A percentile compares a stretch with the other conserved stretches of the same genome.
Evolutionary conservation across 2,888 invertebrate genomes (phyloP).

Genomic region (Orthosia gothica): DNA sequence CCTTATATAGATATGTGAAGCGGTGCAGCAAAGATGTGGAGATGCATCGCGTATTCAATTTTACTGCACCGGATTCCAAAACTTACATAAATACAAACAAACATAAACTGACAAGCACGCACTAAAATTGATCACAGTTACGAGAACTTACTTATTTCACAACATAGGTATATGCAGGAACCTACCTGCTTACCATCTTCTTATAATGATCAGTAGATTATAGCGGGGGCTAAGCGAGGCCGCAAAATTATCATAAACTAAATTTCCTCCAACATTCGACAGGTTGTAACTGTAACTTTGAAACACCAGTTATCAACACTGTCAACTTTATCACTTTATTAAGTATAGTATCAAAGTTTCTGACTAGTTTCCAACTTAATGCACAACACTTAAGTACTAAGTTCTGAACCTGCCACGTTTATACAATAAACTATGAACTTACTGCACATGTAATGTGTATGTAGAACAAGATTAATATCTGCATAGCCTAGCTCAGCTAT

Average conservation of each 20-base stretch:
- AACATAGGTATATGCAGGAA: not conserved
- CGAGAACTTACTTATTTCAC: not conserved
- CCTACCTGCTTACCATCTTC: not conserved
- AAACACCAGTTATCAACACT: constrained; percentile 55
- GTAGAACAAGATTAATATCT: constrained; percentile 7
- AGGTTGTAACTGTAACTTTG: constrained; percentile 47
- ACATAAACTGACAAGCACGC: not conserved
- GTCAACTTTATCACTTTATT: constrained; percentile 58
- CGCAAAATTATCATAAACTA: constrained; percentile 29
- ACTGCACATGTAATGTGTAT: constrained; percentile 4
- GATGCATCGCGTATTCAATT: too few relatives aligned
- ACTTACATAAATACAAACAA: not conserved
- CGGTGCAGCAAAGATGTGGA: not conserved
- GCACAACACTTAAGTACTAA: constrained; percentile 39
- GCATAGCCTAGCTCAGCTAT: too few relatives aligned
- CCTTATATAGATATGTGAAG: too few relatives aligned
- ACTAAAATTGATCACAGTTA: not conserved
- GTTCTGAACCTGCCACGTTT: constrained; percentile 28
- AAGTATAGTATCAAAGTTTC: constrained; percentile 56
- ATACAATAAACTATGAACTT: constrained; percentile 49
- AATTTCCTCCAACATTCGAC: constrained; percentile 40
- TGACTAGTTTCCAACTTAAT: constrained; percentile 51
- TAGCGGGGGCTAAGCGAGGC: constrained; percentile 6
- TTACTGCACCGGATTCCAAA: not conserved
- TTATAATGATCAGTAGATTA: constrained; percentile 12